Evolutionary conservation across 2,888 invertebrate genomes (phyloP).

Genomic region (Mesorhabditis belari): DNA sequence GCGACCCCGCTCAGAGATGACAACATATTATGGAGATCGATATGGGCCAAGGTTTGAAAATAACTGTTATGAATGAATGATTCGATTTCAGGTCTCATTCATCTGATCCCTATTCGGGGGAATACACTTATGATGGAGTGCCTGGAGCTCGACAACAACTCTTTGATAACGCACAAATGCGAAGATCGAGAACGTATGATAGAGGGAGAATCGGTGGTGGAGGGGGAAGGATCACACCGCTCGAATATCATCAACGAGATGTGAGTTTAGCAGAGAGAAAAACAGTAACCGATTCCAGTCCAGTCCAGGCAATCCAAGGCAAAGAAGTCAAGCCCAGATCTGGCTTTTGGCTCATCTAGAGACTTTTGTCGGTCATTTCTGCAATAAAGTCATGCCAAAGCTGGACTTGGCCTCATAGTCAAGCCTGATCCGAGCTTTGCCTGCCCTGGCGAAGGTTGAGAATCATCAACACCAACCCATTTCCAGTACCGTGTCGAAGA

Average conservation of each 20-base stretch:
- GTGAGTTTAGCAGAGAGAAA: no score
- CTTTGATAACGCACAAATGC: constrained; percentile 7
- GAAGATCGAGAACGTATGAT: constrained; percentile 29
- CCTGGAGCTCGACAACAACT: constrained; percentile 1
- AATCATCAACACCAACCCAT: no score
- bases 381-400: no score
- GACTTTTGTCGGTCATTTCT: no score
- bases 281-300: no score
- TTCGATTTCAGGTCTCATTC: background rate
- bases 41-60: background rate
- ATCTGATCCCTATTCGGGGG: background rate
- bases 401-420: no score
- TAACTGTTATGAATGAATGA: background rate
- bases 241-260: background rate
- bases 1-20: constrained; percentile 30
- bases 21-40: constrained; percentile 1
- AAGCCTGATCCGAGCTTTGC: no score
- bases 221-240: constrained; percentile 4
- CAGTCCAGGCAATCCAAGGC: no score
- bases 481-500: constrained; percentile 7
- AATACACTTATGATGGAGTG: constrained; percentile 1
- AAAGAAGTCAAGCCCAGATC: no score
- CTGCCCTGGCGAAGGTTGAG: no score
- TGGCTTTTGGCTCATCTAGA: no score
- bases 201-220: constrained; percentile 7